These are phyloP conservation scores for Zosterops hypoxanthus DNA, from an alignment of 2,113 vertebrate genomes.

Conservation along the genomic window DNA sequence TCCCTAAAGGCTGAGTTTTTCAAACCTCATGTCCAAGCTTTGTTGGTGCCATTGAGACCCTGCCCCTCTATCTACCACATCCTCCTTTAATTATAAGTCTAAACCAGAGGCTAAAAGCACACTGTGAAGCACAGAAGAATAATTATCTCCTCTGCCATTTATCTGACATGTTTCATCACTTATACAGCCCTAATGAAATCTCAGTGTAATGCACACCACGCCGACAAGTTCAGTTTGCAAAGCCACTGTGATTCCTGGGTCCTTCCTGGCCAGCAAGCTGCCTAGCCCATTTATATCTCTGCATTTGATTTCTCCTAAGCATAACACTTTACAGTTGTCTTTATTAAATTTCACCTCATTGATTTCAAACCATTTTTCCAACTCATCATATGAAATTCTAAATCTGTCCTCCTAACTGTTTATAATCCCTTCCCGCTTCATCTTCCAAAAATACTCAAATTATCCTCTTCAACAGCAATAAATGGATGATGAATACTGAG, in stretches of 20 bases:
- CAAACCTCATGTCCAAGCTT: background rate
- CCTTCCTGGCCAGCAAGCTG: background rate
- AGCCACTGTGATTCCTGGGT: background rate
- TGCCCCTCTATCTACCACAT: background rate
- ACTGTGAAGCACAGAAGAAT: background rate
- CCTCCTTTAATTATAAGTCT: background rate
- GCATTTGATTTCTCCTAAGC: slow-evolving; percentile 42
- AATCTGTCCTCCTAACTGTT: background rate
- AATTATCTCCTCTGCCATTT: background rate
- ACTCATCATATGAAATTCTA: slow-evolving; percentile 42
- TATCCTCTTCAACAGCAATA: background rate
- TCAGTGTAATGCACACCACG: background rate
- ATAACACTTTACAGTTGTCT: slow-evolving; percentile 3
- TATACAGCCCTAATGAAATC: background rate
- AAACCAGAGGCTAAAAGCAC: background rate
- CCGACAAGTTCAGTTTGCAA: background rate
- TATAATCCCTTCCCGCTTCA: background rate
- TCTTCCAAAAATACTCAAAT: slow-evolving; percentile 18
- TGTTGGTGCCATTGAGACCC: background rate
- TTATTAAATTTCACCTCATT: slow-evolving; percentile 52
- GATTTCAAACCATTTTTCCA: slow-evolving; percentile 39
- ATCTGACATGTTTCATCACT: background rate
- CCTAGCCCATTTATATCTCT: background rate
- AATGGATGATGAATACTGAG: slow-evolving; percentile 22
- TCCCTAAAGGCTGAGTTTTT: background rate